Conservation (phyloP, 2,113 vertebrate genomes). For the Andinoacara biseriatus region DNA sequence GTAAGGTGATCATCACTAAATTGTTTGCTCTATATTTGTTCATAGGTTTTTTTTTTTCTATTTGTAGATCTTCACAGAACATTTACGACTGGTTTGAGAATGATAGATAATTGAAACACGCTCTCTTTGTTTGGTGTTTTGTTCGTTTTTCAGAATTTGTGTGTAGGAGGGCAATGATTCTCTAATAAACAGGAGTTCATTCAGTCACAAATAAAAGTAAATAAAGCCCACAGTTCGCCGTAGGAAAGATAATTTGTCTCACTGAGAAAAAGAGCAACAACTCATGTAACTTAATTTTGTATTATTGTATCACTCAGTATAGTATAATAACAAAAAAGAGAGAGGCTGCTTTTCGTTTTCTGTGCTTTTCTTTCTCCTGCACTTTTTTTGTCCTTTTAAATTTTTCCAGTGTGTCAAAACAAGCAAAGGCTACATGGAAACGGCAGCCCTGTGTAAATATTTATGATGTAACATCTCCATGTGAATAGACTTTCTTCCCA, state of each 20-base stretch:
- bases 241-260: slow-evolving; percentile 61
- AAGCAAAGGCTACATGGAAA: slow-evolving; percentile 85
- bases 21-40: slow-evolving; percentile 4
- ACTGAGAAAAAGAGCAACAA: slow-evolving; percentile 50
- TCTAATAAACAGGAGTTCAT: slow-evolving; percentile 52
- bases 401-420: slow-evolving; percentile 82
- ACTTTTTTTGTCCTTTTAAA: slow-evolving; percentile 67
- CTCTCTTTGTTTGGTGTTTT: slow-evolving; percentile 34
- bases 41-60: slow-evolving; percentile 1
- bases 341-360: slow-evolving; percentile 48
- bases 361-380: slow-evolving; percentile 39
- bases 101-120: slow-evolving; percentile 41
- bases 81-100: background rate
- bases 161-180: slow-evolving; percentile 48
- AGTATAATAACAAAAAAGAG: slow-evolving; percentile 41
- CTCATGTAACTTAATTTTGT: slow-evolving; percentile 40
- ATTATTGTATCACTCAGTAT: slow-evolving; percentile 37
- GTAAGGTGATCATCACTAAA: slow-evolving; percentile 30
- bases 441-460: slow-evolving; percentile 98
- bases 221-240: slow-evolving; percentile 51
- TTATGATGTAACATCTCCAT: slow-evolving; percentile 91
- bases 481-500: slow-evolving; percentile 86
- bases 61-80: background rate
- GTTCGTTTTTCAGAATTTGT: slow-evolving; percentile 38
- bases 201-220: slow-evolving; percentile 59